Percentiles rank a stretch among this genome's conserved stretches.
phyloP scores from a whole-genome alignment of 2,888 invertebrate species.

The Sylvicola fuscatus region DNA sequence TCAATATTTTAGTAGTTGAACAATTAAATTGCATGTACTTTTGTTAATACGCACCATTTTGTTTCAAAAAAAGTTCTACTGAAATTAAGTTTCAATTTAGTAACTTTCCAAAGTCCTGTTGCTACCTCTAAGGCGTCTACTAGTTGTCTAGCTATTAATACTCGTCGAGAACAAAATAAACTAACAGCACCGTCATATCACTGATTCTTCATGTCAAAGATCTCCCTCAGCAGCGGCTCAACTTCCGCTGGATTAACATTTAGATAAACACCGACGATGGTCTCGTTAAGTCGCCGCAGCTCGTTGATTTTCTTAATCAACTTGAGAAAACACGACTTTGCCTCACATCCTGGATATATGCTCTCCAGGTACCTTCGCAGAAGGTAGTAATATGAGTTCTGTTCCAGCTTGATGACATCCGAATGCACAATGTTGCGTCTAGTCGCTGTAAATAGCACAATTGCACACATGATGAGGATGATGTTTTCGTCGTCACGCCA shows the following conservation, averaged over 20 bases:
- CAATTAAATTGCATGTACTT: too few relatives aligned
- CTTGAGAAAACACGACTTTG: slow-evolving; percentile 67
- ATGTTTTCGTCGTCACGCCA: slow-evolving; percentile 79
- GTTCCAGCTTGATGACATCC: slow-evolving; percentile 68
- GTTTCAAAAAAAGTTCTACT: too few relatives aligned
- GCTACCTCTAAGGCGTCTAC: too few relatives aligned
- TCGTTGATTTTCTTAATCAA: slow-evolving; percentile 83
- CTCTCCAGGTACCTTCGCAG: slow-evolving; percentile 68
- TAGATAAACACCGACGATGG: slow-evolving; percentile 78
- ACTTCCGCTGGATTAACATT: slow-evolving; percentile 83
- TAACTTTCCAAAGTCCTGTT: too few relatives aligned
- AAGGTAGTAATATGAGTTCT: slow-evolving; percentile 81
- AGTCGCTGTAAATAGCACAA: slow-evolving; percentile 74
- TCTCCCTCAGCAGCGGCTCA: slow-evolving; percentile 84
- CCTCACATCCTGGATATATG: slow-evolving; percentile 67
- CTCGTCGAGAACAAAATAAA: too few relatives aligned
- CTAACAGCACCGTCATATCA: slow-evolving; percentile 9
- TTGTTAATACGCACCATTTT: too few relatives aligned
- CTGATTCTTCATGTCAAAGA: slow-evolving; percentile 70
- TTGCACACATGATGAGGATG: slow-evolving; percentile 77
- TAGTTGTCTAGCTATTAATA: too few relatives aligned
- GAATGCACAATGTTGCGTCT: slow-evolving; percentile 59
- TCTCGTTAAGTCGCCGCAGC: slow-evolving; percentile 70
- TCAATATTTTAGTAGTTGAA: too few relatives aligned
- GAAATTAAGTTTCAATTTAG: too few relatives aligned